Percentiles rank a stretch among this genome's conserved stretches.
These are phyloP conservation scores for Brachypteracias leptosomus DNA, from an alignment of 2,113 vertebrate genomes.

Conservation along the genomic window DNA sequence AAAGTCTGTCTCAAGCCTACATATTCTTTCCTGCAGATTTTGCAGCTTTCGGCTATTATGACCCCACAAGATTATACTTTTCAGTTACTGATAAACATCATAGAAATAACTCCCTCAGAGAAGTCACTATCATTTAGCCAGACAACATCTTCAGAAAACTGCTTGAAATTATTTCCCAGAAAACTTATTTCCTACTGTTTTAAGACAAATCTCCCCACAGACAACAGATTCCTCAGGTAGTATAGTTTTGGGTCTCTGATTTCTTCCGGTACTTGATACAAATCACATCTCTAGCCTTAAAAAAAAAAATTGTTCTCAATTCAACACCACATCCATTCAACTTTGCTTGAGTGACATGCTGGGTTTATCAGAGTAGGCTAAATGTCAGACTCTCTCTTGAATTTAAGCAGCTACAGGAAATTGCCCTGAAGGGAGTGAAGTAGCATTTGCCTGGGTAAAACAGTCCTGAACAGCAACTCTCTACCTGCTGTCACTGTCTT, in stretches of 20 bases:
- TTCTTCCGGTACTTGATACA: background rate
- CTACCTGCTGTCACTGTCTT: background rate
- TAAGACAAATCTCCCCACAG: background rate
- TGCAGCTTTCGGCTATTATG: background rate
- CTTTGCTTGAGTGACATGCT: background rate
- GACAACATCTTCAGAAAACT: background rate
- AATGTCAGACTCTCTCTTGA: background rate
- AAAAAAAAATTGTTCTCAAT: background rate
- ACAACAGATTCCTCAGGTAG: background rate
- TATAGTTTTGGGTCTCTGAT: background rate
- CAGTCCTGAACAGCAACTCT: background rate
- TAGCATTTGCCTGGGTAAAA: background rate
- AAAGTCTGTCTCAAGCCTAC: background rate
- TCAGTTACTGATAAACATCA: background rate
- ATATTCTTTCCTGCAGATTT: background rate
- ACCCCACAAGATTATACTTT: background rate
- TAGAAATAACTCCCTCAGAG: background rate
- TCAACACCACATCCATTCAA: background rate
- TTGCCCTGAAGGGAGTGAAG: background rate
- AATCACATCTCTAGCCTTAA: background rate
- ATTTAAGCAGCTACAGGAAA: background rate
- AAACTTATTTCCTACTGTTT: background rate
- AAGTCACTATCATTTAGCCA: background rate
- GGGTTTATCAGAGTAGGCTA: background rate
- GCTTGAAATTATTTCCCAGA: background rate